phyloP scores from a whole-genome alignment of 2,113 vertebrate genomes.

The Deroptyus accipitrinus region DNA sequence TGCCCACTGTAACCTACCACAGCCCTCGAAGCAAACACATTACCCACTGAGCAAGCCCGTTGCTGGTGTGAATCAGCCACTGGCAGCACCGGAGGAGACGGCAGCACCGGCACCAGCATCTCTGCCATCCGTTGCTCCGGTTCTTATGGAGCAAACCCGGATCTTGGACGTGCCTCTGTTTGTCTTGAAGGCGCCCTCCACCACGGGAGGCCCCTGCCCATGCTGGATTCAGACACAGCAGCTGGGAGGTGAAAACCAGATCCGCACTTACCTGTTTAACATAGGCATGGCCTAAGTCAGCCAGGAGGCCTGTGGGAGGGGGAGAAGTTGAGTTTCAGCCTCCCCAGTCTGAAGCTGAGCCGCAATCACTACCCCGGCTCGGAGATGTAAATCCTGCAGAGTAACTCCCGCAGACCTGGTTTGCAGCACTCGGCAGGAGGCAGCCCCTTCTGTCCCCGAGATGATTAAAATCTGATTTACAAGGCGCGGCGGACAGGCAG shows the following conservation, averaged over 20 bases:
- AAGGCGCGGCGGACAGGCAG: not conserved
- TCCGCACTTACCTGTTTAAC: not conserved
- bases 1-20: not conserved
- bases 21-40: not conserved
- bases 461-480: constrained; percentile 51
- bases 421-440: not conserved
- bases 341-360: not conserved
- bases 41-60: rapidly evolving
- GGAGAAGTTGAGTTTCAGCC: not conserved
- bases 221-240: rapidly evolving
- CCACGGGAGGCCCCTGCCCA: rapidly evolving
- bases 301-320: not conserved
- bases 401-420: not conserved
- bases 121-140: not conserved
- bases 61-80: not conserved
- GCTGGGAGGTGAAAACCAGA: not conserved
- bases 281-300: not conserved
- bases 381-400: not conserved
- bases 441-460: not conserved
- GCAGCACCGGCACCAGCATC: not conserved
- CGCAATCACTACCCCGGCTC: not conserved
- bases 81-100: rapidly evolving
- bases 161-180: not conserved
- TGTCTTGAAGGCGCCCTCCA: not conserved
- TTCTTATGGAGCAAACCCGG: not conserved